Base-by-base conservation (phyloP, 2,888 invertebrate genomes). In the Ormia ochracea region DNA sequence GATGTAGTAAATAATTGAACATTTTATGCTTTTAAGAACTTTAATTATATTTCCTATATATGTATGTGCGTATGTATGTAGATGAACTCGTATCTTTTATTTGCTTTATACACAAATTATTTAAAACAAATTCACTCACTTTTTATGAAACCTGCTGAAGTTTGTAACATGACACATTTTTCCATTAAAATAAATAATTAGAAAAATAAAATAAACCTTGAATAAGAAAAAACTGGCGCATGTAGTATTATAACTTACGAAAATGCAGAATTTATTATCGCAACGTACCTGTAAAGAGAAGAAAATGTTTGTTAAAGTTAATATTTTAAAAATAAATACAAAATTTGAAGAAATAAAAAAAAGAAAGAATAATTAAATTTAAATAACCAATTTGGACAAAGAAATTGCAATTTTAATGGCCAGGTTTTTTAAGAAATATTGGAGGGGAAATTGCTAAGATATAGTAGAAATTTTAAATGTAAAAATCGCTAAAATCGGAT, bases 201-300 rank as follows among this genome's bases (percentile, higher is more conserved):
- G 4, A 10, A 31, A 31, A 19, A 54, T 10, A 41, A n/a, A n/a
- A n/a, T n/a, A n/a, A n/a, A n/a, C n/a, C n/a, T 28, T 41, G 14
- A 43, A 65, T 21, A 33, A 2, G 23, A 31, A 41, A n/a, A n/a
- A n/a, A n/a, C 26, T 38, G n/a, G 26, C 28, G 23, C 36, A n/a
- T 23, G 12, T 28, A 41, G 21, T 43, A 21, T 9, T 43, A 68
- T 2, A 23, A 66, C 52, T 68, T 33, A 65, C 36, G 12, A 14
- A 23, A 17, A 19, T 19, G 5, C 26, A 26, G 28, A 59, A 26
- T 26, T 19, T 2, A 4, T 28, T 12, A 31, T n/a, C n/a, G n/a
- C n/a, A 43, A 54, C 54, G 21, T 68, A 68, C 66, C 66, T 68
- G 43, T 4, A 43, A 54, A 54, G 23, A 68, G 4, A 28, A 28